Evolutionary conservation across 2,888 invertebrate genomes (phyloP), one percentile per base, ranked within the genome.

Genomic region (Epicampocera succincta): DNA sequence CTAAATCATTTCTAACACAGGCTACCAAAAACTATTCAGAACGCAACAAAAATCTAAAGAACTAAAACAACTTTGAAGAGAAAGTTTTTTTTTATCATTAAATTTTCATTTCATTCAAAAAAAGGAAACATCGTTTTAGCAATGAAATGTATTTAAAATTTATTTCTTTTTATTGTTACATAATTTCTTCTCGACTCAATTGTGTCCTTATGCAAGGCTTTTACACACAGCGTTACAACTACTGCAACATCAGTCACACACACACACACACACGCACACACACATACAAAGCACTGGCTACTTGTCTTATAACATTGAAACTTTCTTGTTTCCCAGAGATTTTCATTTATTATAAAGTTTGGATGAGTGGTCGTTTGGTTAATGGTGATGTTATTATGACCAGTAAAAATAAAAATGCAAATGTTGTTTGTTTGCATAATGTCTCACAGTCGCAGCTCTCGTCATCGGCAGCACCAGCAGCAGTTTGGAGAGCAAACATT

Each of bases 391-490:
- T 74, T 82, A 74, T 77, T 77, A 81, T 73, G 76, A 65, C 76
- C 81, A 81, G 69, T 63, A 74, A 65, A 69, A 82, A 69, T 73
- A 66, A 74, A 82, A 74, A 82, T 74, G 77, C 60, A 74, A 82
- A 82, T 77, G 15, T 77, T 77, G 63, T 74, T 71, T 78, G 60
- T 72, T 71, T 78, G 82, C 82, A 78, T 68, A 78, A 82, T 78
- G 63, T 52, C 33, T 33, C 68, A 52, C 50, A 68, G 63, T 63
- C 44, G 56, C 50, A 25, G 40, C 25, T 52, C 33, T 46, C 48
- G 12, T 29, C 40, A 65, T 52, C 42, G 1, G 11, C 58, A 19
- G 50, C 19, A 13, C 0, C n/a, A 52, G 38, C 52, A 50, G 13
- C 40, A 63, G 48, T 68, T 29, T 58, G 56, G 6, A 33, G 44